phyloP scores from a whole-genome alignment of 2,888 invertebrate species.

The Mallateleia sp. region DNA sequence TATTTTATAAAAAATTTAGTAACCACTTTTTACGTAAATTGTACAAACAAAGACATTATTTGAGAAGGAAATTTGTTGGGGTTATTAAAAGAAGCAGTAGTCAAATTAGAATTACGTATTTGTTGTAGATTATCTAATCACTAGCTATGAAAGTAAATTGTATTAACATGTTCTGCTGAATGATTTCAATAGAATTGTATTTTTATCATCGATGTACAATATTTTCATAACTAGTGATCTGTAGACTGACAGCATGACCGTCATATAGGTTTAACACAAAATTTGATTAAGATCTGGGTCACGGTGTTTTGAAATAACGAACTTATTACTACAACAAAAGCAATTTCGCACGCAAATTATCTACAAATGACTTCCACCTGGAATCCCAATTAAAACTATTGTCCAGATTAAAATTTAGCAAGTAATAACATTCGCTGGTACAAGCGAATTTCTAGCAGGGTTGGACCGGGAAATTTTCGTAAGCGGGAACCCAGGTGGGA shows the following conservation, averaged over 20 bases:
- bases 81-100: slow-evolving; percentile 34
- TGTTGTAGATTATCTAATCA: slow-evolving; percentile 40
- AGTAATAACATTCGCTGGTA: too few relatives aligned
- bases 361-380: too few relatives aligned
- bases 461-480: too few relatives aligned
- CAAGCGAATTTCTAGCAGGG: too few relatives aligned
- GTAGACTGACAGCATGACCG: slow-evolving; percentile 66
- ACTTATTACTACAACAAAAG: slow-evolving; percentile 53
- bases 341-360: too few relatives aligned
- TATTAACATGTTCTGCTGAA: neutral
- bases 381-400: too few relatives aligned
- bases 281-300: slow-evolving; percentile 60
- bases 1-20: neutral
- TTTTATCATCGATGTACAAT: neutral
- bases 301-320: slow-evolving; percentile 67
- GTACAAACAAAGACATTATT: slow-evolving; percentile 30
- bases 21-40: too few relatives aligned
- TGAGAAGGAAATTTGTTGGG: slow-evolving; percentile 24
- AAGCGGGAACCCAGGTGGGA: too few relatives aligned
- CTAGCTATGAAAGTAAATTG: slow-evolving; percentile 55
- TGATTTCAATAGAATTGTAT: too few relatives aligned
- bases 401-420: too few relatives aligned
- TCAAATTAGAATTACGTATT: slow-evolving; percentile 45
- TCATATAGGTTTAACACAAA: slow-evolving; percentile 51
- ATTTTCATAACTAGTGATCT: slow-evolving; percentile 60